A percentile compares a stretch with the other conserved stretches of the same genome.
phyloP scores from a whole-genome alignment of 2,797 vertebrate genomes.

The Chromis chromis region DNA sequence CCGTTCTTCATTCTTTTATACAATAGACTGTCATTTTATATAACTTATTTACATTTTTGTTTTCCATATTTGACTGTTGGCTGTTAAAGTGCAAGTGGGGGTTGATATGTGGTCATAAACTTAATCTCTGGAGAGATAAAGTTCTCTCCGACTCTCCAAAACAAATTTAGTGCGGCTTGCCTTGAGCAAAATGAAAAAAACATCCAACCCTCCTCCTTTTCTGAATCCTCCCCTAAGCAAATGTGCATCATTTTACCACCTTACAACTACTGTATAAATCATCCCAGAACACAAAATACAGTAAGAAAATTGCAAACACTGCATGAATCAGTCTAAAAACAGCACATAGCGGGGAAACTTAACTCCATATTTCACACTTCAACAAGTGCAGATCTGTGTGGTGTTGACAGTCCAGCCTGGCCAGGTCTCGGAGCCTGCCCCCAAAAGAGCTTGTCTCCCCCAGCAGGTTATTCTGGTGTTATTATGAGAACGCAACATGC shows the following conservation, averaged over 20 bases:
- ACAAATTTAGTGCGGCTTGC: not conserved
- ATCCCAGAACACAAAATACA: slow-evolving; percentile 21
- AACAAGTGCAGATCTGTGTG: slow-evolving; percentile 57
- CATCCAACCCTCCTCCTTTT: not conserved
- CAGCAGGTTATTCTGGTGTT: slow-evolving; percentile 84
- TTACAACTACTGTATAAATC: slow-evolving; percentile 20
- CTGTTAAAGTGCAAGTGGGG: not conserved
- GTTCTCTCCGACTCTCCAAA: not conserved
- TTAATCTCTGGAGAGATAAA: not conserved
- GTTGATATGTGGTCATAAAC: not conserved
- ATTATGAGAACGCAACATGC: slow-evolving; percentile 84
- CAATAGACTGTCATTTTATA: not conserved
- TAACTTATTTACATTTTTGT: not conserved
- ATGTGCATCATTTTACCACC: slow-evolving; percentile 25
- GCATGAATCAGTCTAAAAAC: slow-evolving; percentile 37
- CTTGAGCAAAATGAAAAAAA: slow-evolving; percentile 2
- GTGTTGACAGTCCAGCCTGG: slow-evolving; percentile 60
- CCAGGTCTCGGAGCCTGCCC: slow-evolving; percentile 51
- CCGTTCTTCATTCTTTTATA: not conserved
- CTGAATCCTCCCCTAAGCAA: slow-evolving; percentile 1
- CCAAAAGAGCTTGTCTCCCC: slow-evolving; percentile 61
- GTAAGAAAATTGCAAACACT: slow-evolving; percentile 24
- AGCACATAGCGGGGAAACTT: slow-evolving; percentile 13
- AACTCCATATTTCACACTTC: slow-evolving; percentile 61
- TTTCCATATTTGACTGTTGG: not conserved